Evolutionary conservation across 2,888 invertebrate genomes (phyloP), one percentile per base, ranked within the genome.

Genomic region (Tinea semifulvella): DNA sequence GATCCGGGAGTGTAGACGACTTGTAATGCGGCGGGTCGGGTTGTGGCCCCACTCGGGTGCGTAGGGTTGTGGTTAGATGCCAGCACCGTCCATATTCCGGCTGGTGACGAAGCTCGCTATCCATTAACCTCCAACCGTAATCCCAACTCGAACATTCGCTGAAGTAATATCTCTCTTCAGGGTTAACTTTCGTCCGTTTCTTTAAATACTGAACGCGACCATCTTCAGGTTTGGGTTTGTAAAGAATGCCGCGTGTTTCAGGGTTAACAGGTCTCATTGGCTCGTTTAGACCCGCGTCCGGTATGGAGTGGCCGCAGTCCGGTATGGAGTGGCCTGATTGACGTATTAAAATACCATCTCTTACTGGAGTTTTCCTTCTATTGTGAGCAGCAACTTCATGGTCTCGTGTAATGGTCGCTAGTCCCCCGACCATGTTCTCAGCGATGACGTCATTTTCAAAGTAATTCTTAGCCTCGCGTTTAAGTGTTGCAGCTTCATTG

Each of bases 161-260:
- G 17, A 67, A 61, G 45, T 69, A 69, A 44, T 57, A 70, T 42
- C 53, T 66, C 13, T 63, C 57, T 48, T 68, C 68, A 0, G 67
- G 69, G 38, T 40, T 47, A 0, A 49, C 43, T 43, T 63, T 58
- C 0, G 46, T 22, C 2, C 68, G 56, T 8, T 53, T 54, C 1
- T 47, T 44, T 25, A 69, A 47, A 47, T 70, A 69, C 17, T 52
- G 49, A 2, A 50, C 48, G 22, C 58, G 58, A 0, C 65, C 68
- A 39, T 56, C 61, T 8, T 56, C 56, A 0, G 65, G 63, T 45
- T 56, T 58, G 1, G 58, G 46, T 53, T 65, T 59, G 40, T 61
- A 60, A 6, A 69, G 52, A 7, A 65, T 50, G 46, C 54, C 44
- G 1, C 44, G 54, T 1, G 60, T 2, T 36, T 60, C 46, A 2